Base-by-base conservation (phyloP, 2,113 vertebrate genomes). In the Procavia capensis region DNA sequence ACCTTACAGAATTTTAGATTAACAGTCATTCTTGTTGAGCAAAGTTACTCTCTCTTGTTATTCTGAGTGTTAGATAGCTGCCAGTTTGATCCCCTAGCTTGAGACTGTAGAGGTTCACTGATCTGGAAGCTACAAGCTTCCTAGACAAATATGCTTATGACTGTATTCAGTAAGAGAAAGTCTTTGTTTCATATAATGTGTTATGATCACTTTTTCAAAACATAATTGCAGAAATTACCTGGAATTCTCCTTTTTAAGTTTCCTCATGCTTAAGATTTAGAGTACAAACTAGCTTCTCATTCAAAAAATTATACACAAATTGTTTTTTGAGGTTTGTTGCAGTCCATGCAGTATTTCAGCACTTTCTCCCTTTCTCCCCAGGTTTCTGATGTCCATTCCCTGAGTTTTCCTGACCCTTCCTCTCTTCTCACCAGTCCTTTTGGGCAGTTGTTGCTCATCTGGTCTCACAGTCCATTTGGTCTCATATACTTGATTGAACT, bases 1-100 rank as follows among this genome's bases (percentile, higher is more conserved):
- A 72, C 9, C 94, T 91, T 97, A 78, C 50, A 8, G 95, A 95
- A 84, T 83, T n/a, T 92, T 96, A 86, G 93, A 63, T 93, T 93
- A 88, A 68, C 0, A 0, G 59, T 80, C 39, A 72, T 94, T 96
- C 88, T 66, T 94, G 80, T 94, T 19, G 4, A 88, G 43, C 64
- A 84, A 50, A 57, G 31, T 16, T 61, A 41, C 59, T 78, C 64
- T 90, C 63, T 34, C 31, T 88, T 72, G 54, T 93, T 66, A 85
- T 93, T 75, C 79, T 72, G 61, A 57, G 31, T 85, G 43, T 36
- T 91, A 64, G 34, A 34, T 95, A 84, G 79, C 45, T 50, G 64
- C 78, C 85, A 20, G 0, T 31, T 70, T 74, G 50, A 59, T 78
- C 66, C 86, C 68, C 36, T 74, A 76, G 41, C n/a, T 91, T 82